phyloP scores from a whole-genome alignment of 1,140 invertebrate species.

The Leptopilina clavipes region DNA sequence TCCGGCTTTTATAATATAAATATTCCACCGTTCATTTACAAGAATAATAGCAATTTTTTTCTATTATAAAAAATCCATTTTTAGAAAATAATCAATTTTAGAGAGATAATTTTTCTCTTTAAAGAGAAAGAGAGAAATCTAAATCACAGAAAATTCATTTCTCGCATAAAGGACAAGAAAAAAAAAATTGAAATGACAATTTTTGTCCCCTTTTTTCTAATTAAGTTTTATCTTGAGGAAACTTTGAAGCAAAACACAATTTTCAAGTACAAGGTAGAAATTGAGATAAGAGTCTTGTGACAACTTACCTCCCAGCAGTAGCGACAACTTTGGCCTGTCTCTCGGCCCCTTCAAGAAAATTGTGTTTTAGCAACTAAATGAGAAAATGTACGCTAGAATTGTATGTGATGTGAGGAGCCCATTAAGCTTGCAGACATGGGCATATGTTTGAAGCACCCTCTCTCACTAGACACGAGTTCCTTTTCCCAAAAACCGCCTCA shows the following conservation, averaged over 20 bases:
- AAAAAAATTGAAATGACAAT: too few species aligned
- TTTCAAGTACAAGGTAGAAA: constrained; percentile 10
- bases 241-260: background rate
- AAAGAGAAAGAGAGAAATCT: too few species aligned
- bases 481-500: background rate
- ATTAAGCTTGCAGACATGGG: constrained; percentile 18
- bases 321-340: background rate
- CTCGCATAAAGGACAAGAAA: too few species aligned
- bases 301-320: background rate
- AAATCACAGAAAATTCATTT: too few species aligned
- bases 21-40: background rate
- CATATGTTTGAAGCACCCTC: constrained; percentile 15
- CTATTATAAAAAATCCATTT: too few species aligned
- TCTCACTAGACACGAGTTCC: constrained; percentile 3
- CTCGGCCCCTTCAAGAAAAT: constrained; percentile 1
- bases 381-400: constrained; percentile 19
- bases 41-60: background rate
- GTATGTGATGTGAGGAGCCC: constrained; percentile 3
- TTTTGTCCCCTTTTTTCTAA: too few species aligned
- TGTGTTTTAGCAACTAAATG: constrained; percentile 19
- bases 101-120: too few species aligned
- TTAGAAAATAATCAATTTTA: too few species aligned
- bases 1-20: background rate
- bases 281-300: constrained; percentile 19
- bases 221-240: background rate